A percentile compares a stretch with the other conserved stretches of the same genome.
phyloP scores from a whole-genome alignment of 2,797 vertebrate species.

The Melanotaenia pygmaea region DNA sequence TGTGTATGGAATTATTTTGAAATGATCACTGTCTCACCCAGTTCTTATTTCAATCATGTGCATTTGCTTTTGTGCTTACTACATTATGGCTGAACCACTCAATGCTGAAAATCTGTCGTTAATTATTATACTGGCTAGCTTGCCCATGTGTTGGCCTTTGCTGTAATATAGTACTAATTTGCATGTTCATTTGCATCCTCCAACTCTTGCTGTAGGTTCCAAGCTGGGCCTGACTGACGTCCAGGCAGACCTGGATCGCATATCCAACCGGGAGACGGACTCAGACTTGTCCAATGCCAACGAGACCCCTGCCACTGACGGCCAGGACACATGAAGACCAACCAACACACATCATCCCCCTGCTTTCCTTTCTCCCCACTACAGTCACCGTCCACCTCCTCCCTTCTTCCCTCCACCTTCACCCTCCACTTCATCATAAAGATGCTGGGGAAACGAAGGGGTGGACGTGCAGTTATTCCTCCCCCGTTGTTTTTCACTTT shows the following conservation, averaged over 20 bases:
- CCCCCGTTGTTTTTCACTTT: conserved; percentile 45
- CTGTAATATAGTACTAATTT: not conserved
- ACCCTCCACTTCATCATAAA: conserved; percentile 49
- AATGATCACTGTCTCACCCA: conserved; percentile 29
- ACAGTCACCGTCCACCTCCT: conserved; percentile 48
- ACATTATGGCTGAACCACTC: conserved; percentile 28
- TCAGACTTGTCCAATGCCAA: conserved; percentile 86
- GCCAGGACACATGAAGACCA: conserved; percentile 93
- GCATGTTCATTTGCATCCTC: not conserved
- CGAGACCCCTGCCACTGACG: conserved; percentile 71
- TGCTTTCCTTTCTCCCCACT: conserved; percentile 26
- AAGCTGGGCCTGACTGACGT: conserved; percentile 97
- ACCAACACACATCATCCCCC: conserved; percentile 62
- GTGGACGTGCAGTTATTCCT: conserved; percentile 42
- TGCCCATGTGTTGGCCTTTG: conserved; percentile 1
- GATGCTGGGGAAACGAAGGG: conserved; percentile 49
- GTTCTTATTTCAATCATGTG: conserved; percentile 64
- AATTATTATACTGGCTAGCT: conserved; percentile 15
- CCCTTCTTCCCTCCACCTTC: conserved; percentile 41
- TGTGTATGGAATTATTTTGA: conserved; percentile 1
- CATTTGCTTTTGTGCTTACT: conserved; percentile 32
- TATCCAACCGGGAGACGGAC: conserved; percentile 92
- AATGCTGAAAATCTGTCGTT: conserved; percentile 15
- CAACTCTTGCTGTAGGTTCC: conserved; percentile 83
- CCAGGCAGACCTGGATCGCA: conserved; percentile 97